Base-by-base conservation (phyloP, 2,888 invertebrate species). In the Metalampra italica region DNA sequence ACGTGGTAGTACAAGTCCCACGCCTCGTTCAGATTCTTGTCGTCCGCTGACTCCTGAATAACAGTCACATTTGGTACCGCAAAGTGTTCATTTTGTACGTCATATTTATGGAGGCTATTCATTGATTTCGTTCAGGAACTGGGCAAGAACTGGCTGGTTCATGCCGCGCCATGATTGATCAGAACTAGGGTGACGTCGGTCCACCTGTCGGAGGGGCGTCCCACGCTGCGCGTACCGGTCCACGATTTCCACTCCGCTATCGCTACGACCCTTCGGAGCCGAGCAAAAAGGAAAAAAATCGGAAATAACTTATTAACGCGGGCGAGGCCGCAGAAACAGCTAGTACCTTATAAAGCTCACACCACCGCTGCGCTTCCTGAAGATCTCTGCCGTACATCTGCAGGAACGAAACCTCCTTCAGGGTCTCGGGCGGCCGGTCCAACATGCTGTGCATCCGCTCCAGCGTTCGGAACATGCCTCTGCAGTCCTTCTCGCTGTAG, bases 1-100 rank as follows among this genome's bases (percentile, higher is more conserved):
- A 99, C 98, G 73, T 98, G 97, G 83, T 98, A 99, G 84, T 99
- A 99, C 14, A 98, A 90, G 74, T 99, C 99, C 99, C 99, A 99
- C 1, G 99, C 98, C 78, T 97, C 97, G 75, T 98, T 98, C 50
- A 99, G 84, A 70, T 99, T 98, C 53, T 97, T 92, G 30, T 95
- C 93, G 66, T 97, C 96, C 13, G 94, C 93, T 0, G 96, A 94
- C 22, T 93, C 92, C 91, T 94, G 53, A 8, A 15, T 43, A 12
- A 82, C 64, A 88, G 15, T 40, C 3, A 22, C 22, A 22, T 22
- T 22, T 22, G 22, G 5, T 32, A 32, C 2, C 32, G 11, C 32
- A 32, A 11, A 32, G 32, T 32, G 3, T 32, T 11, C 5, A 22
- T 22, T 22, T 22, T 22, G 3, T 22, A 22, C 5, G 5, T 2